Percentiles rank a stretch among this genome's conserved stretches.
phyloP scores from a whole-genome alignment of 1,140 invertebrate species.

The Cyclargus thomasi region DNA sequence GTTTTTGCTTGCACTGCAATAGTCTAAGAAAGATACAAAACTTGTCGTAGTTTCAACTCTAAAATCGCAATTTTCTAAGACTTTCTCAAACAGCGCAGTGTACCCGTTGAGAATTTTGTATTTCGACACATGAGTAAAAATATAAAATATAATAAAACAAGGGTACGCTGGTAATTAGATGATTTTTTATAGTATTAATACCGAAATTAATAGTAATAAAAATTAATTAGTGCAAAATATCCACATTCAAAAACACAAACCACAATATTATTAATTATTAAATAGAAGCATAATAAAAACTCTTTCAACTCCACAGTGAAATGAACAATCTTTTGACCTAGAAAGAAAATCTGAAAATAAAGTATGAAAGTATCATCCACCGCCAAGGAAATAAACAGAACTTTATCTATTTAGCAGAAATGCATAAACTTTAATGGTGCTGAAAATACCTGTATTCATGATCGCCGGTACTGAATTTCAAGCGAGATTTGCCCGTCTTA shows the following conservation, averaged over 20 bases:
- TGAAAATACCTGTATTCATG: slow-evolving; percentile 13
- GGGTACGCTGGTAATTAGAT: too few species aligned
- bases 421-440: not conserved
- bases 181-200: too few species aligned
- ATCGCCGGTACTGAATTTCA: slow-evolving; percentile 27
- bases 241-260: not conserved
- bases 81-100: not conserved
- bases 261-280: not conserved
- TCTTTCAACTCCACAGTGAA: not conserved
- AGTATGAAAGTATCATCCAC: not conserved
- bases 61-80: not conserved
- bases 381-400: not conserved
- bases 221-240: too few species aligned
- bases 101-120: too few species aligned
- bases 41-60: not conserved
- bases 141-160: too few species aligned
- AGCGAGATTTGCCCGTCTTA: slow-evolving; percentile 38
- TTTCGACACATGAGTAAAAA: too few species aligned
- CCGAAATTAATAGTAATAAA: too few species aligned
- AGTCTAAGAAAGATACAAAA: not conserved
- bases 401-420: not conserved
- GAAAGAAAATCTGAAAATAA: not conserved
- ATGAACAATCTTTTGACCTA: not conserved
- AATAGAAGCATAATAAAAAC: not conserved
- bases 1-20: not conserved